Conservation (phyloP, 2,113 vertebrate species). For the Anseranas semipalmata region DNA sequence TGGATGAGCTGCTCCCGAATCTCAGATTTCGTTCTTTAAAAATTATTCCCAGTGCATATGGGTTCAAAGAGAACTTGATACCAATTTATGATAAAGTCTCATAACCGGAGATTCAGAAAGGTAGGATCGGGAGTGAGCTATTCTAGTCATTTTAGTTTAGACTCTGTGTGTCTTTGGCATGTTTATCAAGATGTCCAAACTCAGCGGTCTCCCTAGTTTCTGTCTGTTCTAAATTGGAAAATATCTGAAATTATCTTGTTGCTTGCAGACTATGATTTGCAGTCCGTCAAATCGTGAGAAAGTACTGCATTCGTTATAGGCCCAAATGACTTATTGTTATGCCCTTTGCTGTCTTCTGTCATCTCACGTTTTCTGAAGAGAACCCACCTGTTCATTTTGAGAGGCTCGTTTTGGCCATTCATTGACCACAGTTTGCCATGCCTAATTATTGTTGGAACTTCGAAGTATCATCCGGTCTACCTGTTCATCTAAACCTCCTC, state of each 20-base stretch:
- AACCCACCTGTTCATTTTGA: not conserved
- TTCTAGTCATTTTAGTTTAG: fast-evolving
- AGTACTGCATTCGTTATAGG: not conserved
- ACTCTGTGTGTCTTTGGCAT: fast-evolving
- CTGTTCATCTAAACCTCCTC: not conserved
- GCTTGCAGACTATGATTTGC: not conserved
- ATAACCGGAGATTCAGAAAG: fast-evolving
- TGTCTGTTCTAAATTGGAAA: not conserved
- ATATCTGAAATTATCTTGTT: not conserved
- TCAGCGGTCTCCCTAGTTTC: not conserved
- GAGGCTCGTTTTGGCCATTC: not conserved
- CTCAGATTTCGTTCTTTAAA: no score
- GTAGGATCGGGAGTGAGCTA: no score
- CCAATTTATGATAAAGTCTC: fast-evolving
- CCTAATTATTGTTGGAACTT: not conserved
- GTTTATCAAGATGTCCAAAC: fast-evolving
- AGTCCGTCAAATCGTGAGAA: not conserved
- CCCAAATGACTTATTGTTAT: fast-evolving
- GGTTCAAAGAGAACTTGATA: fast-evolving
- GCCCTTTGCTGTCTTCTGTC: not conserved
- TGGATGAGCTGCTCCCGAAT: not conserved
- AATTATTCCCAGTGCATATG: fast-evolving
- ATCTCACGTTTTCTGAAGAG: not conserved
- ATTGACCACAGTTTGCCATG: no score
- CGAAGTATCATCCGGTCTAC: not conserved